These are phyloP conservation scores for Euspilapteryx auroguttella DNA, from an alignment of 2,888 invertebrate species.

Conservation along the genomic window DNA sequence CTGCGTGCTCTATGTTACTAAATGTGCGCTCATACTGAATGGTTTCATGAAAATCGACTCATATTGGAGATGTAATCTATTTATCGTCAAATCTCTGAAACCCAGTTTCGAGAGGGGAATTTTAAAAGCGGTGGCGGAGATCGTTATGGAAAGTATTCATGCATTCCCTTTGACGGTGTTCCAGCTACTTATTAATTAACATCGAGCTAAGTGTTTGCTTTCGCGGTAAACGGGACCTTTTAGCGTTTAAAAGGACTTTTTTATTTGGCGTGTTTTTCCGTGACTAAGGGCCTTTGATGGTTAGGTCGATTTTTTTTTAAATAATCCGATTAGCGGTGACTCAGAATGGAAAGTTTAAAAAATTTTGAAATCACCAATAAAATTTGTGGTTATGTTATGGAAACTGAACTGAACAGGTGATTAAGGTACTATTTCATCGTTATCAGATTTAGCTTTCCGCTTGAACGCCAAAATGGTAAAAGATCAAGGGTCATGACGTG, in stretches of 20 bases:
- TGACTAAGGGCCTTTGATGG: constrained; percentile 43
- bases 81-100: constrained; percentile 51
- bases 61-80: constrained; percentile 49
- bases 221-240: constrained; percentile 58
- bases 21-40: too few species aligned
- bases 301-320: constrained; percentile 35
- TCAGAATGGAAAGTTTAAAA: too few species aligned
- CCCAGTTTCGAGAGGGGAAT: constrained; percentile 42
- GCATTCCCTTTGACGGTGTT: constrained; percentile 59
- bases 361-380: too few species aligned
- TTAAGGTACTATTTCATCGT: too few species aligned
- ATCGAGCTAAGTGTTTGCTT: constrained; percentile 57
- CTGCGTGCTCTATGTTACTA: too few species aligned
- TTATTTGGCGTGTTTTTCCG: constrained; percentile 19
- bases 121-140: constrained; percentile 52
- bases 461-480: too few species aligned
- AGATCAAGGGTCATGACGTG: too few species aligned
- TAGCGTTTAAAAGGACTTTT: constrained; percentile 45
- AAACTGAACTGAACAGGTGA: too few species aligned
- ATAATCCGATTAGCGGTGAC: too few species aligned
- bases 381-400: too few species aligned
- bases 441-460: too few species aligned
- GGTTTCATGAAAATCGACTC: constrained; percentile 35
- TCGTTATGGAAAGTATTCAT: constrained; percentile 52
- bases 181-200: constrained; percentile 59